Evolutionary conservation across 2,113 vertebrate genomes (phyloP).

Genomic region (Sander vitreus): DNA sequence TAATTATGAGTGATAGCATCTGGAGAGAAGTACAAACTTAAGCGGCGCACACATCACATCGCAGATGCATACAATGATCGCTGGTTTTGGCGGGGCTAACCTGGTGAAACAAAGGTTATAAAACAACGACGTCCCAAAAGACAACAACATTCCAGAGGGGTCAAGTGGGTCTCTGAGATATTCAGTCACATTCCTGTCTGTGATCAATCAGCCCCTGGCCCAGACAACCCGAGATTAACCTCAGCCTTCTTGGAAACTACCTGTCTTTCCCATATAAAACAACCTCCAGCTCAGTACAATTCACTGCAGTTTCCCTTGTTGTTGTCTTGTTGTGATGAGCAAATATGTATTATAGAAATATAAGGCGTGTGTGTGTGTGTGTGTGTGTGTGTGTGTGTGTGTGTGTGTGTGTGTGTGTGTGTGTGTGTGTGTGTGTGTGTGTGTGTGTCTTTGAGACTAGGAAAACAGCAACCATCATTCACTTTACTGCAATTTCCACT

Average conservation of each 20-base stretch:
- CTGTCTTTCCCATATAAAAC: constrained; percentile 52
- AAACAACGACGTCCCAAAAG: constrained; percentile 67
- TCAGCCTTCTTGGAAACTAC: constrained; percentile 68
- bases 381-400: constrained; percentile 7
- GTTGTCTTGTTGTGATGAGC: constrained; percentile 50
- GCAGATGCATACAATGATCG: background rate
- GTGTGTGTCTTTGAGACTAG: constrained; percentile 5
- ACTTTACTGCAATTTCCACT: constrained; percentile 50
- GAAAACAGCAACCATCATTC: constrained; percentile 6
- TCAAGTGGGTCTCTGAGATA: constrained; percentile 75
- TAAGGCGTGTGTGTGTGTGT: constrained; percentile 14
- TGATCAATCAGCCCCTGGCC: constrained; percentile 82
- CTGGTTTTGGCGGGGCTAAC: constrained; percentile 37
- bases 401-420: constrained; percentile 15
- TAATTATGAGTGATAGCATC: background rate
- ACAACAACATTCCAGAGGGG: constrained; percentile 78
- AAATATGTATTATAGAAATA: constrained; percentile 31
- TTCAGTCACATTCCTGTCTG: constrained; percentile 80
- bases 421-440: too few species aligned
- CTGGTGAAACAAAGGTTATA: constrained; percentile 70
- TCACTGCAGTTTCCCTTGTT: constrained; percentile 41
- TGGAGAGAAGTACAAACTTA: background rate
- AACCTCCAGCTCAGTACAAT: constrained; percentile 23
- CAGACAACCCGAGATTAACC: constrained; percentile 74
- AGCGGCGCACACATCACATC: background rate